Base-by-base conservation (phyloP, 2,888 invertebrate species). In the Lacanobia oleracea region DNA sequence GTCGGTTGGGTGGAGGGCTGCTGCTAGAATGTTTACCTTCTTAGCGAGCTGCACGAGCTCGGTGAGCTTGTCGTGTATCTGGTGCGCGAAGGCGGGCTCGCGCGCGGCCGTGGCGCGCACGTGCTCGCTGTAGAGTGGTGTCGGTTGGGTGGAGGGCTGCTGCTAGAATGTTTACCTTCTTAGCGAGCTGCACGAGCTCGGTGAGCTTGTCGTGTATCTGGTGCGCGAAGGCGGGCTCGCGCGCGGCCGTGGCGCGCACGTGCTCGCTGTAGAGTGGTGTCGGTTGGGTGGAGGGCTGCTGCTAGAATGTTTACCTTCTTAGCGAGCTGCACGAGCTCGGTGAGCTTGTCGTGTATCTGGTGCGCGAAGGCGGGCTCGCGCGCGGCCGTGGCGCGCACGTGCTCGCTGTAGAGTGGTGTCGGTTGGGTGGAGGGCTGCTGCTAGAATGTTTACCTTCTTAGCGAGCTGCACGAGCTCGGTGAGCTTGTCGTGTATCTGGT, bases 1-100 rank as follows among this genome's bases (percentile, higher is more conserved):
- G 27, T 27, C 5, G 33, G 33, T 33, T 33, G 33, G 33, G 33
- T 33, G 33, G 33, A 33, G 33, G 6, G 6, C 4, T 33, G 33
- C 3, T 33, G 2, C 33, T 33, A 33, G 4, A 33, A 33, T 33
- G 5, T 33, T 33, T 7, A 98, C 98, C 96, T 98, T 98, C 94
- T 99, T 98, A 6, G 99, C 98, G 74, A 98, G 95, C 87, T 98
- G 98, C 23, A 99, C 99, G 59, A 99, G 96, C 81, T 98, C 98
- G 0, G 97, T 97, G 37, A 99, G 96, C 73, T 97, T 97, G 78
- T 98, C 98, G 92, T 99, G 99, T 23, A 99, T 97, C 90, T 97
- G 97, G 86, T 97, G 97, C 72, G 98, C 98, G 94, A 99, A 98
- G 74, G 96, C 93, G 0, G 98, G 97, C 93, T 99, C 98, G 81